These are phyloP conservation scores for Diabrotica balteata DNA, from an alignment of 2,888 invertebrate species.

Conservation along the genomic window DNA sequence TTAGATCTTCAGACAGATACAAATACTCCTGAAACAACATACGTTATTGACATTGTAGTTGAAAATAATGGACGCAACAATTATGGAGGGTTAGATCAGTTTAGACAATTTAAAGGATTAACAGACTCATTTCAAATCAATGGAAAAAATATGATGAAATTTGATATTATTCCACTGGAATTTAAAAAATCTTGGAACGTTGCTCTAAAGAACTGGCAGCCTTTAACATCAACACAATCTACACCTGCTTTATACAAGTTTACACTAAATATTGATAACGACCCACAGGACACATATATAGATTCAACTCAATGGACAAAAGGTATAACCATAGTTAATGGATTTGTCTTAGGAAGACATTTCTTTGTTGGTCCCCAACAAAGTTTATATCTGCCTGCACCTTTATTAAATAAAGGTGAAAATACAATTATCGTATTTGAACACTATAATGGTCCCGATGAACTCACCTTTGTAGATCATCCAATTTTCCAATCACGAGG, in stretches of 20 bases:
- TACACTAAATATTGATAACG: constrained; percentile 23
- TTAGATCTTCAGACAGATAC: constrained; percentile 30
- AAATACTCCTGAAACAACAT: constrained; percentile 43
- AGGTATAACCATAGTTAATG: constrained; percentile 73
- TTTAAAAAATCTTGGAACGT: constrained; percentile 51
- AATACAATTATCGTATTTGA: constrained; percentile 53
- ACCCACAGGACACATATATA: constrained; percentile 32
- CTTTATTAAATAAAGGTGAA: constrained; percentile 66
- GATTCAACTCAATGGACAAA: constrained; percentile 40
- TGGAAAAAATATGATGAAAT: constrained; percentile 30
- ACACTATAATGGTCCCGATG: constrained; percentile 43
- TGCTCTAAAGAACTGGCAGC: constrained; percentile 50
- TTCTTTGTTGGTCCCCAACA: constrained; percentile 84
- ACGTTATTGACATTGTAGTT: constrained; percentile 58
- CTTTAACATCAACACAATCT: constrained; percentile 21
- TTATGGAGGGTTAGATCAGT: constrained; percentile 55
- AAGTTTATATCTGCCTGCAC: constrained; percentile 81
- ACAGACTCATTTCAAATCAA: constrained; percentile 54
- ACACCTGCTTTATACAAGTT: constrained; percentile 37
- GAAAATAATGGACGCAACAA: constrained; percentile 88
- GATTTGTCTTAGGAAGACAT: constrained; percentile 84
- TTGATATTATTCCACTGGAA: constrained; percentile 38
- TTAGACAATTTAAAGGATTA: constrained; percentile 54
- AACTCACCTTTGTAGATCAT: constrained; percentile 43
- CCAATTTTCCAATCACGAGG: constrained; percentile 36